Percentiles rank a stretch among this genome's conserved stretches.
Evolutionary conservation across 2,113 vertebrate species (phyloP).

Genomic region (Sturnus vulgaris): DNA sequence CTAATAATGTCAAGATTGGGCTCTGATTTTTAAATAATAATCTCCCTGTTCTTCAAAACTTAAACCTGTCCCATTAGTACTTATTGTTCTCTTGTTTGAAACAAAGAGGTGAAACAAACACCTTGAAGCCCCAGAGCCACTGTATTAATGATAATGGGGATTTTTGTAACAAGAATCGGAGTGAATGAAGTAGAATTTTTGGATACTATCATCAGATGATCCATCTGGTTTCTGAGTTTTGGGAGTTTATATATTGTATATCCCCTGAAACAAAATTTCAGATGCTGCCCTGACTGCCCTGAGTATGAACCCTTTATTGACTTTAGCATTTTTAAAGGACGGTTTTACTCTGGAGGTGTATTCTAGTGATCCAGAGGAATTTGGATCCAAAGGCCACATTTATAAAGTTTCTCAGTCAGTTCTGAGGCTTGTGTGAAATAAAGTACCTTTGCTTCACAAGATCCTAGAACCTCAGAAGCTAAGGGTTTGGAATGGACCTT

Average conservation of each 20-base stretch:
- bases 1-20: not conserved
- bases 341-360: not conserved
- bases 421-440: not conserved
- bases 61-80: not conserved
- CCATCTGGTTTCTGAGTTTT: not conserved
- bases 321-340: not conserved
- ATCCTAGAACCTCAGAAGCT: not conserved
- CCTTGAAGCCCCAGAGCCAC: not conserved
- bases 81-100: not conserved
- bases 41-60: not conserved
- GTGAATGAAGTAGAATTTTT: not conserved
- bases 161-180: rapidly evolving
- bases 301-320: not conserved
- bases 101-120: not conserved
- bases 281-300: not conserved
- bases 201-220: not conserved
- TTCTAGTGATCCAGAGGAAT: not conserved
- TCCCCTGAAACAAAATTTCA: not conserved
- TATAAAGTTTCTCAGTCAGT: not conserved
- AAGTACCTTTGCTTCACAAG: not conserved
- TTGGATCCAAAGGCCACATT: not conserved
- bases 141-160: rapidly evolving
- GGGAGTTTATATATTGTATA: not conserved
- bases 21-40: not conserved
- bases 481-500: not conserved